phyloP scores from a whole-genome alignment of 2,797 vertebrate genomes.

The Sciurus vulgaris region DNA sequence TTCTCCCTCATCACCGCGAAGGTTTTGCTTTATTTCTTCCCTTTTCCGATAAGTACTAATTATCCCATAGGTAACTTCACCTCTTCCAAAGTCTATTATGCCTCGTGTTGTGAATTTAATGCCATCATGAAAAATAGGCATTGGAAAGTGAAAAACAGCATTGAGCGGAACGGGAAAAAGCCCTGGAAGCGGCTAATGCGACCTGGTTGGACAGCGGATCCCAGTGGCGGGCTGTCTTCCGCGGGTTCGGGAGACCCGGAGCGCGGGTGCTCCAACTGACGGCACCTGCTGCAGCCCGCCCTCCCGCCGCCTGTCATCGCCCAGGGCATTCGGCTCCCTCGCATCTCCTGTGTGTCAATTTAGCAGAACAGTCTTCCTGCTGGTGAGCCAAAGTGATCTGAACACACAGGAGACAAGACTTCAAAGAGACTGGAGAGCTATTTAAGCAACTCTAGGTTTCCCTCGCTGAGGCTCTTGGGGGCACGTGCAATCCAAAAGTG shows the following conservation, averaged over 20 bases:
- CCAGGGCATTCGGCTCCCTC: not conserved
- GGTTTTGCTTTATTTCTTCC: constrained; percentile 39
- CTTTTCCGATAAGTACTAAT: not conserved
- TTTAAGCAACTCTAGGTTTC: not conserved
- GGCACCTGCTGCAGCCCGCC: not conserved
- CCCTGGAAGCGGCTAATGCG: rapidly evolving
- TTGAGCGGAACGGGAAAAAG: not conserved
- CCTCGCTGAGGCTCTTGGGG: not conserved
- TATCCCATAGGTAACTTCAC: not conserved
- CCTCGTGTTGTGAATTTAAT: not conserved
- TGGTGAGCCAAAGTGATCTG: not conserved
- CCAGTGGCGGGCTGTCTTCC: not conserved
- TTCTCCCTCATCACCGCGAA: not conserved
- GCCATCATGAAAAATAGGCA: not conserved
- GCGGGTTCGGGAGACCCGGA: not conserved
- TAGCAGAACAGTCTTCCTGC: not conserved
- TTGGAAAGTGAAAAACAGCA: not conserved
- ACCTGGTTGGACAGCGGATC: not conserved
- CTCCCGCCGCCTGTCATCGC: not conserved
- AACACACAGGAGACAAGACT: not conserved
- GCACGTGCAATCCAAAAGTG: not conserved
- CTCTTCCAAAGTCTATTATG: not conserved
- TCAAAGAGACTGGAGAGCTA: not conserved
- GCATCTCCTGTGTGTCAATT: not conserved
- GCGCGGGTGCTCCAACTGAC: not conserved